phyloP scores from a whole-genome alignment of 2,888 invertebrate species.

The Ectemnius cavifrons region DNA sequence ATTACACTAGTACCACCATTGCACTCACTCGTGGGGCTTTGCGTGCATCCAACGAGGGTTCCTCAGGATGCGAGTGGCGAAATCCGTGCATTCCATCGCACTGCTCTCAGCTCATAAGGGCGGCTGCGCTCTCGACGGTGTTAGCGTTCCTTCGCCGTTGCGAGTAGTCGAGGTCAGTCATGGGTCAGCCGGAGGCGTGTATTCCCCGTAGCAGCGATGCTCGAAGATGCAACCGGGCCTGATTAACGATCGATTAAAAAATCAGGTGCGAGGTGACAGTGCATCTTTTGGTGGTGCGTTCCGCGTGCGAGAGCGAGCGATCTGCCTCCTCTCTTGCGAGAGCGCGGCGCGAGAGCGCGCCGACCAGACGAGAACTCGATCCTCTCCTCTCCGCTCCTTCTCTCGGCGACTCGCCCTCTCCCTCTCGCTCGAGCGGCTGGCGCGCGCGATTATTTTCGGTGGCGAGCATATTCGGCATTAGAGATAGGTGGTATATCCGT shows the following conservation, averaged over 20 bases:
- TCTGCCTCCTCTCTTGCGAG: too few relatives aligned
- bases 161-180: too few relatives aligned
- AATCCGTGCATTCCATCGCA: conserved; percentile 3
- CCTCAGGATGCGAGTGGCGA: conserved; percentile 12
- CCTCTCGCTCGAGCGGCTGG: conserved; percentile 15
- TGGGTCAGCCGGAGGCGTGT: too few relatives aligned
- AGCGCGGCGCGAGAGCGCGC: conserved; percentile 2
- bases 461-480: conserved; percentile 56
- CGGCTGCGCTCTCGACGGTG: conserved; percentile 5
- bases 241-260: too few relatives aligned
- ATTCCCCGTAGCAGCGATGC: too few relatives aligned
- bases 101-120: neutral
- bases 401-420: neutral
- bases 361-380: conserved; percentile 21
- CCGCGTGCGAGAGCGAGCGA: too few relatives aligned
- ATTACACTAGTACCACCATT: too few relatives aligned
- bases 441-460: conserved; percentile 64
- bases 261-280: too few relatives aligned
- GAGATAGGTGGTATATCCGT: neutral
- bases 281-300: too few relatives aligned
- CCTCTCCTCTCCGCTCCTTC: neutral
- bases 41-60: neutral
- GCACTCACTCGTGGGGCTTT: too few relatives aligned
- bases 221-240: too few relatives aligned
- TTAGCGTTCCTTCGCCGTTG: neutral